These are phyloP conservation scores for Galeruca laticollis DNA, from an alignment of 2,888 invertebrate genomes.

Conservation along the genomic window DNA sequence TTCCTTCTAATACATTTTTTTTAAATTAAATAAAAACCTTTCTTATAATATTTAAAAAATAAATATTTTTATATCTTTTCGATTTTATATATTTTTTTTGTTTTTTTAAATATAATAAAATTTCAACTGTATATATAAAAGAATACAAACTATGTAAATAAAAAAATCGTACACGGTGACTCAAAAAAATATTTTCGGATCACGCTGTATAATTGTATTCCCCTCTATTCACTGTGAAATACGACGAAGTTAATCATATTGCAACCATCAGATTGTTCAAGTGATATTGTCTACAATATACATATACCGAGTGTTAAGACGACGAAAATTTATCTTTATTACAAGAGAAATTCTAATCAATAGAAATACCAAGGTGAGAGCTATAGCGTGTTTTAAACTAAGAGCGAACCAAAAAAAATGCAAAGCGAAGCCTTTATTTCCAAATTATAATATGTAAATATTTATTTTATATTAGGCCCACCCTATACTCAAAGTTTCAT, in stretches of 20 bases:
- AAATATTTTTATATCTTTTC: neutral
- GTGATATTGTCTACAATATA: constrained; percentile 13
- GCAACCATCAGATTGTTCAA: constrained; percentile 8
- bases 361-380: constrained; percentile 24
- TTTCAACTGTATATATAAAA: neutral
- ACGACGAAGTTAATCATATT: neutral
- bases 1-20: no score
- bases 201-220: neutral
- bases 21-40: no score
- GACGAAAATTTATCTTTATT: constrained; percentile 24
- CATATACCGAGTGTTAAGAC: constrained; percentile 27
- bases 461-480: no score
- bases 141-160: neutral
- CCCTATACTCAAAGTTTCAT: neutral
- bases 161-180: neutral
- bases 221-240: constrained; percentile 19
- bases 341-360: neutral
- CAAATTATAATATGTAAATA: no score
- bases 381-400: neutral
- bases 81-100: neutral
- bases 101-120: neutral
- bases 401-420: no score
- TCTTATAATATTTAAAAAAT: neutral
- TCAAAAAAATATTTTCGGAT: constrained; percentile 1
- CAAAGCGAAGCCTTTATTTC: no score